Evolutionary conservation across 2,113 vertebrate species (phyloP).

Genomic region (Dolichotis patagonum): DNA sequence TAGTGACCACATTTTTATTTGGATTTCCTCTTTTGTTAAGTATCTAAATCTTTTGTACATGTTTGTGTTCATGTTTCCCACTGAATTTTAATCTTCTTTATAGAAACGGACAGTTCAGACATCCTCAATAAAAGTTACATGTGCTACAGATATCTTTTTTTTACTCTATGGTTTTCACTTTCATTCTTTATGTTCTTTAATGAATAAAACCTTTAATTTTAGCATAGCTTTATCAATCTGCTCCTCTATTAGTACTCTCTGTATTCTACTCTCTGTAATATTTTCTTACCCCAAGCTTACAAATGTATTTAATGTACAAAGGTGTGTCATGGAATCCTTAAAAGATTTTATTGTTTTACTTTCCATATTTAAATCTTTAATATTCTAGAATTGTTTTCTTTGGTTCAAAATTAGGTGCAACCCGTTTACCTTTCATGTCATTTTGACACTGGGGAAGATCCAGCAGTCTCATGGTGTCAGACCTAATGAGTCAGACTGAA

Average conservation of each 20-base stretch:
- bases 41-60: not conserved
- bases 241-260: not conserved
- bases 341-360: not conserved
- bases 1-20: not conserved
- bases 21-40: not conserved
- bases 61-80: not conserved
- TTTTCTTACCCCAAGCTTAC: not conserved
- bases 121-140: not conserved
- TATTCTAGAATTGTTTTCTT: not conserved
- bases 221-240: not conserved
- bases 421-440: not conserved
- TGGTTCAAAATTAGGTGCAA: not conserved
- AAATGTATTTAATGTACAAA: not conserved
- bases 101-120: not conserved
- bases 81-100: not conserved
- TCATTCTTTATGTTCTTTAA: not conserved
- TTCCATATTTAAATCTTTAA: slow-evolving; percentile 2
- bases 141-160: not conserved
- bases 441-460: not conserved
- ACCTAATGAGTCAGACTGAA: not conserved
- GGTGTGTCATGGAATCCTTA: not conserved
- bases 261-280: not conserved
- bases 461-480: not conserved
- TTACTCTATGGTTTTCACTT: not conserved
- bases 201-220: not conserved